These are phyloP conservation scores for Troglohyphantes excavatus DNA, from an alignment of 2,888 invertebrate species.

Conservation along the genomic window DNA sequence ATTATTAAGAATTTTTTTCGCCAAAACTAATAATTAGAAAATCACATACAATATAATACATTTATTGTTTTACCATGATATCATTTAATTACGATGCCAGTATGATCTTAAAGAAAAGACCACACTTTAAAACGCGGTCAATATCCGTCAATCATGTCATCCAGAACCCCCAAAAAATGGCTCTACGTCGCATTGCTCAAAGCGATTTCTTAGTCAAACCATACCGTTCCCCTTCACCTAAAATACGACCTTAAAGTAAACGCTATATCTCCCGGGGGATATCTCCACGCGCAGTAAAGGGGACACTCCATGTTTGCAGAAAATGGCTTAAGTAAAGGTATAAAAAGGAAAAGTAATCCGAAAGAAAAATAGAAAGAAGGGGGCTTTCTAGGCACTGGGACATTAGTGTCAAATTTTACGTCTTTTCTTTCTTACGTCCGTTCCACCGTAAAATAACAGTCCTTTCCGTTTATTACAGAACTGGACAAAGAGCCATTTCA, in stretches of 20 bases:
- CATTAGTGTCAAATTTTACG: slow-evolving; percentile 65
- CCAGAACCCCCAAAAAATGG: too few relatives aligned
- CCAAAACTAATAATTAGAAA: too few relatives aligned
- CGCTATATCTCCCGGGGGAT: slow-evolving; percentile 43
- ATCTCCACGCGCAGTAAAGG: slow-evolving; percentile 23
- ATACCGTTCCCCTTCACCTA: slow-evolving; percentile 3
- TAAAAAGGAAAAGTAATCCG: slow-evolving; percentile 32
- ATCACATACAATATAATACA: too few relatives aligned
- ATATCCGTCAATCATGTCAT: too few relatives aligned
- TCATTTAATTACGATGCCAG: too few relatives aligned
- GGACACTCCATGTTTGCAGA: slow-evolving; percentile 46
- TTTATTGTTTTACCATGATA: too few relatives aligned
- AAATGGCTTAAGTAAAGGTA: slow-evolving; percentile 48
- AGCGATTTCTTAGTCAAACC: slow-evolving; percentile 8
- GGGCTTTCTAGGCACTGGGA: slow-evolving; percentile 9
- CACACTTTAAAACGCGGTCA: too few relatives aligned
- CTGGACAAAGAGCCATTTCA: slow-evolving; percentile 18
- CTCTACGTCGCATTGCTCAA: neutral
- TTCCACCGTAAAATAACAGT: slow-evolving; percentile 44
- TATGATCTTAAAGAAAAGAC: too few relatives aligned
- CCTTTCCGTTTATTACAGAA: slow-evolving; percentile 43
- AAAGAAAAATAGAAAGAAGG: slow-evolving; percentile 14
- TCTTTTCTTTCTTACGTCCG: slow-evolving; percentile 23
- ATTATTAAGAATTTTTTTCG: too few relatives aligned
- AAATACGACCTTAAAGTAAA: slow-evolving; percentile 56